Percentiles rank a stretch among this genome's conserved stretches.
These are phyloP conservation scores for Pangasianodon hypophthalmus DNA, from an alignment of 2,113 vertebrate species.

Conservation along the genomic window DNA sequence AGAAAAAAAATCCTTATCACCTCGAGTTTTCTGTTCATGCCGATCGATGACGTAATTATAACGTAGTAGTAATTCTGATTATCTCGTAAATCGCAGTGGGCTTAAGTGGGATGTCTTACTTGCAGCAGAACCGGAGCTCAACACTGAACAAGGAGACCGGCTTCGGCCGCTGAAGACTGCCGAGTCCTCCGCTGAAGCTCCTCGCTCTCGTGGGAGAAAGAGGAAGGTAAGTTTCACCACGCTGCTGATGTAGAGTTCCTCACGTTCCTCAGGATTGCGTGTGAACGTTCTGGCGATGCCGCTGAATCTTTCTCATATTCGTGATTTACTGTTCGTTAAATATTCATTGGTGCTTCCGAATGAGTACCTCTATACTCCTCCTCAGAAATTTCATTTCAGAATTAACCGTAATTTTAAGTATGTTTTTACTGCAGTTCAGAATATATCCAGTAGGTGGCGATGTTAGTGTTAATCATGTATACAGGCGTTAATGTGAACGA, in stretches of 20 bases:
- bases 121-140: constrained; percentile 40
- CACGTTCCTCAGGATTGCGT: not conserved
- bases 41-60: no score
- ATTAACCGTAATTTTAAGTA: not conserved
- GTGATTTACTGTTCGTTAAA: not conserved
- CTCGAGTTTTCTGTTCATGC: no score
- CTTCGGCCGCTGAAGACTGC: not conserved
- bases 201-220: constrained; percentile 46
- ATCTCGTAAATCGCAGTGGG: not conserved
- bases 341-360: not conserved
- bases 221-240: constrained; percentile 63
- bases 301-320: no score
- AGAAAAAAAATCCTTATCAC: no score
- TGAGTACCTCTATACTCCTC: not conserved
- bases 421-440: not conserved
- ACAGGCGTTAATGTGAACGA: not conserved
- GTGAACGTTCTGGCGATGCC: not conserved
- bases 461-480: not conserved
- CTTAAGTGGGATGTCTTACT: not conserved
- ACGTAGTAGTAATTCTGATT: not conserved
- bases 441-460: not conserved
- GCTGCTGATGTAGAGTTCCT: not conserved
- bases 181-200: not conserved
- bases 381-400: not conserved
- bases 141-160: not conserved